Conservation (phyloP, 2,888 invertebrate genomes). For the Asteroscopus sphinx region DNA sequence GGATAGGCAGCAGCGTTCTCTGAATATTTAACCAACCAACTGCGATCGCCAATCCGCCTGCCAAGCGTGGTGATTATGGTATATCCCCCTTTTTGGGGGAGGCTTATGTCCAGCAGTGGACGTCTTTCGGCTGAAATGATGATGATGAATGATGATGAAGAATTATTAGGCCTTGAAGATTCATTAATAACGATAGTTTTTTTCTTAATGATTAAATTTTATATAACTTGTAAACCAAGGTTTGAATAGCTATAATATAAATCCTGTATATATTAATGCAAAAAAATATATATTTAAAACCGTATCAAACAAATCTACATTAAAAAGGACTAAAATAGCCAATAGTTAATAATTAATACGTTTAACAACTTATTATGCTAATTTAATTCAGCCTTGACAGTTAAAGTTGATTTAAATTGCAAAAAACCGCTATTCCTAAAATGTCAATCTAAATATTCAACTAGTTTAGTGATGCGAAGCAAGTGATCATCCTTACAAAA, state of each 20-base stretch:
- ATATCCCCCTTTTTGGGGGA: too few relatives aligned
- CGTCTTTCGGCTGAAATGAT: too few relatives aligned
- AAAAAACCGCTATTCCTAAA: slow-evolving; percentile 61
- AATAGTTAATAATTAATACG: slow-evolving; percentile 1
- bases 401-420: slow-evolving; percentile 64
- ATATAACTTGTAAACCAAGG: background rate
- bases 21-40: too few relatives aligned
- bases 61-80: too few relatives aligned
- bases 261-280: background rate
- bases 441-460: slow-evolving; percentile 60
- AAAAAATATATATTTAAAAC: background rate
- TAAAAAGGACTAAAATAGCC: background rate
- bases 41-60: too few relatives aligned
- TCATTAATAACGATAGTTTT: too few relatives aligned
- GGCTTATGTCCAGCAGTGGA: too few relatives aligned
- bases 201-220: too few relatives aligned
- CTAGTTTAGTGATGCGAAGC: slow-evolving; percentile 35
- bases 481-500: slow-evolving; percentile 1
- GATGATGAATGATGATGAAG: too few relatives aligned
- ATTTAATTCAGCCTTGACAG: slow-evolving; percentile 67
- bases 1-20: too few relatives aligned
- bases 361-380: slow-evolving; percentile 37
- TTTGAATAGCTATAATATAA: background rate
- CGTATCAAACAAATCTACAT: background rate
- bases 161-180: too few relatives aligned